Percentiles rank a stretch among this genome's conserved stretches.
These are phyloP conservation scores for Brachionus paranguensis DNA, from an alignment of 1,140 invertebrate species.

Conservation along the genomic window DNA sequence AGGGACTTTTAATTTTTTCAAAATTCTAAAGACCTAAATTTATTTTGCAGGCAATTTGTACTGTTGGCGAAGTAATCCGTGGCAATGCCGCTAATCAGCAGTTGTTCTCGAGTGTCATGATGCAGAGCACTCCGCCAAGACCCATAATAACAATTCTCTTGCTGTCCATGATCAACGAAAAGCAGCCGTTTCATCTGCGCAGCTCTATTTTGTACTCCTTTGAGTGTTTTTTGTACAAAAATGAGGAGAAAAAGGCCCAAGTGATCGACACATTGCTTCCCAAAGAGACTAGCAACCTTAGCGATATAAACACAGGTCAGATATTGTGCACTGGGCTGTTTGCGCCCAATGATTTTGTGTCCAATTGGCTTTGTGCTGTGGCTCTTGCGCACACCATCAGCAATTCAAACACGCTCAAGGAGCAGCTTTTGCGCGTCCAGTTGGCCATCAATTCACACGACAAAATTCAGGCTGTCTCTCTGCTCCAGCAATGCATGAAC, in stretches of 20 bases:
- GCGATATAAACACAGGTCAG: slow-evolving; percentile 66
- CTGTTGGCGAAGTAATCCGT: slow-evolving; percentile 87
- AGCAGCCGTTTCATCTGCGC: slow-evolving; percentile 81
- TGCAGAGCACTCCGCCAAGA: slow-evolving; percentile 79
- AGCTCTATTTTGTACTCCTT: slow-evolving; percentile 95
- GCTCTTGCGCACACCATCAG: slow-evolving; percentile 82
- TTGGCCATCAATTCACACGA: slow-evolving; percentile 66
- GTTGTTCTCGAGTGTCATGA: slow-evolving; percentile 80
- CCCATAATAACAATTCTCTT: slow-evolving; percentile 86
- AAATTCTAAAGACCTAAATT: too few relatives aligned
- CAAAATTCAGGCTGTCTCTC: slow-evolving; percentile 73
- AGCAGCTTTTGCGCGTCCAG: slow-evolving; percentile 82
- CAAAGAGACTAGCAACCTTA: slow-evolving; percentile 45
- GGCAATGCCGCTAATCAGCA: slow-evolving; percentile 85
- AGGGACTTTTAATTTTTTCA: too few relatives aligned
- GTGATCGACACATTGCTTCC: slow-evolving; percentile 27
- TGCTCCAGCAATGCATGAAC: slow-evolving; percentile 77
- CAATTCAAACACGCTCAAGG: slow-evolving; percentile 79
- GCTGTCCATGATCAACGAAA: slow-evolving; percentile 98
- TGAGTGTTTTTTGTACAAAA: slow-evolving; percentile 88
- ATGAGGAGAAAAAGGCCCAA: slow-evolving; percentile 61
- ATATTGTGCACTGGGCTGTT: slow-evolving; percentile 89
- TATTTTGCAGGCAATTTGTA: slow-evolving; percentile 70
- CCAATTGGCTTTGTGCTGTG: slow-evolving; percentile 93
- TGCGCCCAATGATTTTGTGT: slow-evolving; percentile 72